Evolutionary conservation across 2,113 vertebrate genomes (phyloP).

Genomic region (Catharus fuscescens): DNA sequence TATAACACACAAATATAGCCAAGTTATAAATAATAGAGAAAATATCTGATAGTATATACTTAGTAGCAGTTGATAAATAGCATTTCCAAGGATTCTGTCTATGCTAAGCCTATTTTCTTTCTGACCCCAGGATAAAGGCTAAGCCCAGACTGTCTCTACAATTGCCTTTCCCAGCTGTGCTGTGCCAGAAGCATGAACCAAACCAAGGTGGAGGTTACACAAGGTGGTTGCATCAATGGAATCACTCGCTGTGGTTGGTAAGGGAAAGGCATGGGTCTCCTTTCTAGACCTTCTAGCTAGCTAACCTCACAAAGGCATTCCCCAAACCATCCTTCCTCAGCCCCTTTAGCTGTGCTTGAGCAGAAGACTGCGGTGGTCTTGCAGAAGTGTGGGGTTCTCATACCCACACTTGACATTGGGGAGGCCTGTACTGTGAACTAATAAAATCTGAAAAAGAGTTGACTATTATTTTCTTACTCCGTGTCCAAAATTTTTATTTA

Average conservation of each 20-base stretch:
- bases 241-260: fast-evolving
- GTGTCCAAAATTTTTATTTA: not conserved
- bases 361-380: not conserved
- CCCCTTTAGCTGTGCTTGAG: fast-evolving
- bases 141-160: not conserved
- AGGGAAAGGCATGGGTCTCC: not conserved
- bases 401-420: fast-evolving
- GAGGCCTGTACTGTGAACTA: not conserved
- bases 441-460: not conserved
- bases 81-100: not conserved
- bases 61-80: not conserved
- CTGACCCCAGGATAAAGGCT: not conserved
- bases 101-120: not conserved
- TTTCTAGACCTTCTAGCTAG: not conserved
- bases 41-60: not conserved
- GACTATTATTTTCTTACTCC: not conserved
- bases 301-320: not conserved
- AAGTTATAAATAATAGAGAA: constrained; percentile 46
- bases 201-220: not conserved
- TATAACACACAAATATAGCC: not conserved
- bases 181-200: not conserved
- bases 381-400: not conserved
- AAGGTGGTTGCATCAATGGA: fast-evolving
- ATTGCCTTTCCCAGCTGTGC: not conserved
- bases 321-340: not conserved